A percentile compares a stretch with the other conserved stretches of the same genome.
These are phyloP conservation scores for Coreoperca whiteheadi DNA, from an alignment of 2,113 vertebrate genomes.

Conservation along the genomic window DNA sequence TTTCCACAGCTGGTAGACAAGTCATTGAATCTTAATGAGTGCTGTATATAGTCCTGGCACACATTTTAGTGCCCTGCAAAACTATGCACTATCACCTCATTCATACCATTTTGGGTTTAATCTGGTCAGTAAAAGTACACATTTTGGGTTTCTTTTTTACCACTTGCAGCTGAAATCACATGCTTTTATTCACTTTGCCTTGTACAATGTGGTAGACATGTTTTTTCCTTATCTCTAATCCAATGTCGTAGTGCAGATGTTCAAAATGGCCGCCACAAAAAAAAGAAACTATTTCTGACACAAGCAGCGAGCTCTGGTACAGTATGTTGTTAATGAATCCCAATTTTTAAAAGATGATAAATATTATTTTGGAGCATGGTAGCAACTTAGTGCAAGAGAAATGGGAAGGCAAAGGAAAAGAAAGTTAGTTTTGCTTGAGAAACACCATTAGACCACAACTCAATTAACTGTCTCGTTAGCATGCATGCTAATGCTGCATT, in stretches of 20 bases:
- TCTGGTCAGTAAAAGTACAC: slow-evolving; percentile 62
- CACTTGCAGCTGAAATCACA: slow-evolving; percentile 42
- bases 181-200: slow-evolving; percentile 56
- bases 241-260: slow-evolving; percentile 54
- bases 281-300: slow-evolving; percentile 48
- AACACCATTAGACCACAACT: slow-evolving; percentile 32
- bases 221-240: slow-evolving; percentile 55
- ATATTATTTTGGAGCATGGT: slow-evolving; percentile 74
- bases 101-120: slow-evolving; percentile 50
- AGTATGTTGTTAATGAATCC: slow-evolving; percentile 44
- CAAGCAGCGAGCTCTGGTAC: slow-evolving; percentile 29
- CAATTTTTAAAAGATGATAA: slow-evolving; percentile 50
- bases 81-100: slow-evolving; percentile 83
- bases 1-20: slow-evolving; percentile 73
- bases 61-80: slow-evolving; percentile 75
- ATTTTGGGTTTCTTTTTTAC: slow-evolving; percentile 38
- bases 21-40: slow-evolving; percentile 71
- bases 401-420: slow-evolving; percentile 38
- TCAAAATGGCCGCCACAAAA: slow-evolving; percentile 64
- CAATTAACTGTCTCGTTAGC: slow-evolving; percentile 21
- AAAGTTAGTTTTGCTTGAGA: slow-evolving; percentile 50
- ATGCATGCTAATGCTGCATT: slow-evolving; percentile 59
- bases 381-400: slow-evolving; percentile 63
- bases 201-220: slow-evolving; percentile 32
- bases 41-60: slow-evolving; percentile 78